phyloP scores from a whole-genome alignment of 2,113 vertebrate genomes.

The zebrafish (Danio rerio) region DNA sequence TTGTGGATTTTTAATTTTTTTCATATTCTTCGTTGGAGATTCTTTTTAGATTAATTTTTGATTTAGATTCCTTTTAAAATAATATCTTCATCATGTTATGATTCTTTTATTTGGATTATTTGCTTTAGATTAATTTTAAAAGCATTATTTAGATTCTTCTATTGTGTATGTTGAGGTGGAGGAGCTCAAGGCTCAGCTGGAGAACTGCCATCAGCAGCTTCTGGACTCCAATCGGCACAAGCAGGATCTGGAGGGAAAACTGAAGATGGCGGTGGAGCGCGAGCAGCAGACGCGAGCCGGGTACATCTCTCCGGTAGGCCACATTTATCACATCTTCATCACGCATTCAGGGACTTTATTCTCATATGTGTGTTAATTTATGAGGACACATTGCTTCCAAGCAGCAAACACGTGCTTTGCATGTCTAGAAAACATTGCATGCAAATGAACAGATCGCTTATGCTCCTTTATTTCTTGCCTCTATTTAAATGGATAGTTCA shows the following conservation, averaged over 20 bases:
- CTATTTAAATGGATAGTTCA: constrained; percentile 45
- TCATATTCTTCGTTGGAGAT: too few species aligned
- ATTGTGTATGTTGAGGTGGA: constrained; percentile 70
- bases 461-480: constrained; percentile 57
- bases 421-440: constrained; percentile 79
- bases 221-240: constrained; percentile 77
- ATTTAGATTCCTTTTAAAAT: too few species aligned
- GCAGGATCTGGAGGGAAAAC: constrained; percentile 76
- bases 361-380: constrained; percentile 75
- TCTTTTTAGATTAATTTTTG: too few species aligned
- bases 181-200: constrained; percentile 78
- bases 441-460: constrained; percentile 64
- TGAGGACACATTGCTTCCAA: constrained; percentile 69
- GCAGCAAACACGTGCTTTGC: constrained; percentile 70
- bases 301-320: constrained; percentile 81
- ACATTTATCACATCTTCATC: neutral
- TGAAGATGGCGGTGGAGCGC: constrained; percentile 73
- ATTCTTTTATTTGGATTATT: too few species aligned
- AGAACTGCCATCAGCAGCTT: constrained; percentile 79
- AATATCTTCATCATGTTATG: too few species aligned
- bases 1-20: too few species aligned
- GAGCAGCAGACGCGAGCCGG: constrained; percentile 76
- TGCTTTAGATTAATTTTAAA: too few species aligned
- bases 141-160: too few species aligned
- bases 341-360: constrained; percentile 42